Percentiles rank a stretch among this genome's conserved stretches.
Evolutionary conservation across 1,140 invertebrate species (phyloP).

Genomic region (Dendroctonus ponderosae): DNA sequence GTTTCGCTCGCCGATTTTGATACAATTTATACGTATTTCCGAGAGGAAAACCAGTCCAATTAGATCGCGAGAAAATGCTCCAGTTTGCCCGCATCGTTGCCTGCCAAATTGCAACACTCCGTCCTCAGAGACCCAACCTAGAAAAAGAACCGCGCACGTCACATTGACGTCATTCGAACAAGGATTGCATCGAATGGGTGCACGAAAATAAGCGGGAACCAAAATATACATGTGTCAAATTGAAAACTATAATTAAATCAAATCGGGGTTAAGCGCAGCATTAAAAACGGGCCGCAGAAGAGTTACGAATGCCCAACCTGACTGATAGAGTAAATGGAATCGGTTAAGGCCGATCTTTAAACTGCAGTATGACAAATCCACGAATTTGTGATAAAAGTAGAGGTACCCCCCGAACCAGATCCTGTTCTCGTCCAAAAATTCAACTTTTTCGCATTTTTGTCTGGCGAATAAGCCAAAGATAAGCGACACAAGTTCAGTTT

Average conservation of each 20-base stretch:
- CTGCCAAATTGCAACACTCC: background rate
- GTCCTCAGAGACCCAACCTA: conserved; percentile 1
- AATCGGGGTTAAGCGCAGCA: conserved; percentile 15
- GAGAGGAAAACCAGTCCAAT: background rate
- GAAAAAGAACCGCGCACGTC: background rate
- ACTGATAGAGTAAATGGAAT: no score
- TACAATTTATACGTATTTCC: background rate
- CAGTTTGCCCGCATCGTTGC: background rate
- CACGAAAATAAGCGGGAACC: conserved; percentile 21
- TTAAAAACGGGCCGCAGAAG: background rate
- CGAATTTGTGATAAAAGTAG: no score
- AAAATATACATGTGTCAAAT: conserved; percentile 28
- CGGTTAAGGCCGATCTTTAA: no score
- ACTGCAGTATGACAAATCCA: no score
- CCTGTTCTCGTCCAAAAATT: no score
- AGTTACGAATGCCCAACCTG: no score
- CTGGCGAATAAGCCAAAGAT: no score
- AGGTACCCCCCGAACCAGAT: no score
- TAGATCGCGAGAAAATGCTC: background rate
- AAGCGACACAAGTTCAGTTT: no score
- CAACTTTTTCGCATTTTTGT: no score
- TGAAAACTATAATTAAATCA: conserved; percentile 27
- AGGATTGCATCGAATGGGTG: conserved; percentile 1
- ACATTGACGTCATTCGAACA: conserved; percentile 6
- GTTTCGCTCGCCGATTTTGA: background rate